phyloP scores from a whole-genome alignment of 2,113 vertebrate species.

The Callaeas wilsoni region DNA sequence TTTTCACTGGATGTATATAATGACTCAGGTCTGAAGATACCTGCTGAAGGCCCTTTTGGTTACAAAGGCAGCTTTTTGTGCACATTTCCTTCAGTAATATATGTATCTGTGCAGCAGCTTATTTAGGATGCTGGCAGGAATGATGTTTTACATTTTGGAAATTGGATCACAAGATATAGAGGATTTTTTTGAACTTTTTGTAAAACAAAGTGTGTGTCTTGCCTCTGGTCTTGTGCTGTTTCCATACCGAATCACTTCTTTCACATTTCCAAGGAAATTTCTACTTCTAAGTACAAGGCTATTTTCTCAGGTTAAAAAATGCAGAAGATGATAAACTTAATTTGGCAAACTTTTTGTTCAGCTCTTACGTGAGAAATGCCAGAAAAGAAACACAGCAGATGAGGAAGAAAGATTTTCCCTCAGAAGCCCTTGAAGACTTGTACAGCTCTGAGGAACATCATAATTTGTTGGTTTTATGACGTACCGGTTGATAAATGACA shows the following conservation, averaged over 20 bases:
- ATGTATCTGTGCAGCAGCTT: background rate
- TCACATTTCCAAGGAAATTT: background rate
- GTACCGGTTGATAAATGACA: background rate
- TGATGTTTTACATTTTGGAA: background rate
- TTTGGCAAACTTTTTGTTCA: background rate
- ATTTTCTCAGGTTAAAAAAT: background rate
- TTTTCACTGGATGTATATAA: background rate
- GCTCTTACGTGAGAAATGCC: background rate
- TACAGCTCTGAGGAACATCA: background rate
- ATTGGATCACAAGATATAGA: background rate
- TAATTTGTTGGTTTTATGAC: background rate
- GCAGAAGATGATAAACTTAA: background rate
- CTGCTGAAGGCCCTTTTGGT: background rate
- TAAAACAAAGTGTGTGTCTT: background rate
- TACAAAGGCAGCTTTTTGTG: background rate
- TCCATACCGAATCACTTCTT: background rate
- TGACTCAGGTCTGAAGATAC: background rate
- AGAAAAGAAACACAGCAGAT: background rate
- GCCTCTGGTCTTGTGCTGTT: rapidly evolving
- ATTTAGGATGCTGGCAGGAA: background rate
- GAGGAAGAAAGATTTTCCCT: background rate
- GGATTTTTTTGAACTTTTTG: background rate
- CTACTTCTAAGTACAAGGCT: background rate
- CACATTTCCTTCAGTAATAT: background rate
- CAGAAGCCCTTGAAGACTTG: background rate